phyloP scores from a whole-genome alignment of 2,888 invertebrate genomes.

The Rhamphomyia laevipes region DNA sequence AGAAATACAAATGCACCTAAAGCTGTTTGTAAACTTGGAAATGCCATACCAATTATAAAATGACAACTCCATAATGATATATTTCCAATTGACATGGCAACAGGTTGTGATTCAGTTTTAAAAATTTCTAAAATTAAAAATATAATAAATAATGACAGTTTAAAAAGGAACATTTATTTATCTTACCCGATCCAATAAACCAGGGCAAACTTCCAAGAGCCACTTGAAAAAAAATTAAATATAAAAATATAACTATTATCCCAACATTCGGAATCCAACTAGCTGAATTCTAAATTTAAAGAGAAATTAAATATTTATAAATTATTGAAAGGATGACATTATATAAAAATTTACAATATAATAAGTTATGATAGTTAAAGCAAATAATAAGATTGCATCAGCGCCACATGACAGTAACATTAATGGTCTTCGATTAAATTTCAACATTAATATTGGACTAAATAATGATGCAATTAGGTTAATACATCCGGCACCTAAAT shows the following conservation, averaged over 20 bases:
- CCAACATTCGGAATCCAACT: conserved; percentile 62
- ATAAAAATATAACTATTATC: conserved; percentile 56
- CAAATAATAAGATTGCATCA: conserved; percentile 46
- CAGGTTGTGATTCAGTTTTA: conserved; percentile 70
- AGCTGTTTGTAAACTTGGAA: conserved; percentile 48
- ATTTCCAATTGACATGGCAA: conserved; percentile 78
- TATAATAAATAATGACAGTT: not conserved
- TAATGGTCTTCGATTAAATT: conserved; percentile 52
- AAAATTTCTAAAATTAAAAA: conserved; percentile 51
- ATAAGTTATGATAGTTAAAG: conserved; percentile 48
- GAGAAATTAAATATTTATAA: not conserved
- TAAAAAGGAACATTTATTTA: not conserved
- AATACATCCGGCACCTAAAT: conserved; percentile 63
- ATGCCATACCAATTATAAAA: conserved; percentile 71
- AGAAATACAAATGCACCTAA: conserved; percentile 65
- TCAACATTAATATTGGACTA: conserved; percentile 54
- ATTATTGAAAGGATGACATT: not conserved
- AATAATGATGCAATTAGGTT: conserved; percentile 54
- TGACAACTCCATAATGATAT: conserved; percentile 72
- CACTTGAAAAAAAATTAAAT: conserved; percentile 68
- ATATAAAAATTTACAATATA: conserved; percentile 50
- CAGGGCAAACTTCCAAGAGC: conserved; percentile 80
- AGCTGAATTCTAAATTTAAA: conserved; percentile 41
- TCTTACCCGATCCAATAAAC: conserved; percentile 64
- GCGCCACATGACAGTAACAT: conserved; percentile 50